Conservation (phyloP, 2,888 invertebrate genomes). For the Achlya flavicornis region DNA sequence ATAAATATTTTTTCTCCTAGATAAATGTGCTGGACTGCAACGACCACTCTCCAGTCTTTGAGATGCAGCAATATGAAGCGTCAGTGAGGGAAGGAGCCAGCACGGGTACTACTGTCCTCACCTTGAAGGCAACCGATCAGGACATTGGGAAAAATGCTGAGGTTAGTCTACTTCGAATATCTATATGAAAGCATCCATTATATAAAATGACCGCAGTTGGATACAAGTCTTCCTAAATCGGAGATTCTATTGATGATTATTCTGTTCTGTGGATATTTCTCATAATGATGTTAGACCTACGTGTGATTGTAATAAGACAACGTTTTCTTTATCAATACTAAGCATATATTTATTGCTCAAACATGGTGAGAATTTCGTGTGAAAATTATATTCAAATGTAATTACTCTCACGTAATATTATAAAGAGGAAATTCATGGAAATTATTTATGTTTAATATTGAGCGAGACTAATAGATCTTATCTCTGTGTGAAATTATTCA, state of each 20-base stretch:
- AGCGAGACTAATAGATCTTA: not conserved
- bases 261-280: too few species aligned
- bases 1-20: slow-evolving; percentile 52
- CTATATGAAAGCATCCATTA: not conserved
- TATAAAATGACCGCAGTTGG: not conserved
- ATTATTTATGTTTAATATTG: not conserved
- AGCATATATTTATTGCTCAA: too few species aligned
- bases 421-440: too few species aligned
- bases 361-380: too few species aligned
- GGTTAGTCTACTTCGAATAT: slow-evolving; percentile 62
- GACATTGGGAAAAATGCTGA: slow-evolving; percentile 96
- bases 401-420: too few species aligned
- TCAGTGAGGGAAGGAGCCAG: slow-evolving; percentile 94
- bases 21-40: slow-evolving; percentile 97
- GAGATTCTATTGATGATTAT: too few species aligned
- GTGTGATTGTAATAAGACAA: too few species aligned
- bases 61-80: slow-evolving; percentile 94
- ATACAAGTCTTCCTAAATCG: too few species aligned
- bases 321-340: too few species aligned
- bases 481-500: not conserved
- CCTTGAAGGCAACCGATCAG: slow-evolving; percentile 95
- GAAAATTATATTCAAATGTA: too few species aligned
- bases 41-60: slow-evolving; percentile 97
- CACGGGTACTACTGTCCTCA: slow-evolving; percentile 93
- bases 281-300: too few species aligned